Evolutionary conservation across 2,888 invertebrate genomes (phyloP).

Genomic region (Drosophila subsilvestris): DNA sequence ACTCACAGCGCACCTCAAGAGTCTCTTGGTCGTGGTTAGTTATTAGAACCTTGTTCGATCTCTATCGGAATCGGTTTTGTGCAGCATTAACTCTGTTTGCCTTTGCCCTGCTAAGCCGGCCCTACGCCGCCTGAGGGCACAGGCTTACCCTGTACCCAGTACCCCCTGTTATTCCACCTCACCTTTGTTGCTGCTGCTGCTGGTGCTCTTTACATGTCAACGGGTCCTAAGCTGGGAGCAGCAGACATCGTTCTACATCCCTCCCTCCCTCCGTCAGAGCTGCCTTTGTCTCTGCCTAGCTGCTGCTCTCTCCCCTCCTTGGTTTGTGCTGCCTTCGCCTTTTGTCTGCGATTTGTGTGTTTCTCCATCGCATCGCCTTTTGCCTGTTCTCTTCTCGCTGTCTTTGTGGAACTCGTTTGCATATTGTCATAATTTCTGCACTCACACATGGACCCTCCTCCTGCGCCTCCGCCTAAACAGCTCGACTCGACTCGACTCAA

Average conservation of each 20-base stretch:
- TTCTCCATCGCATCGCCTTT: constrained; percentile 48
- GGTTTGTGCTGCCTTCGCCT: constrained; percentile 30
- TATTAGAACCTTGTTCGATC: constrained; percentile 69
- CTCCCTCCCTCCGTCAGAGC: constrained; percentile 8
- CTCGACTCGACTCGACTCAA: constrained; percentile 43
- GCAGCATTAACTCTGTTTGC: constrained; percentile 67
- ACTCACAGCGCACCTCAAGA: constrained; percentile 6
- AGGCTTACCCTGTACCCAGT: constrained; percentile 52
- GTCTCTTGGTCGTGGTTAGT: constrained; percentile 33
- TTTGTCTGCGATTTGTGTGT: constrained; percentile 43
- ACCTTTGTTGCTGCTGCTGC: constrained; percentile 42
- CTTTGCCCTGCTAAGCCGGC: constrained; percentile 58
- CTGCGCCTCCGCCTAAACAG: constrained; percentile 61
- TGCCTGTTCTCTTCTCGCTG: constrained; percentile 46
- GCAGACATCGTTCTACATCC: constrained; percentile 45
- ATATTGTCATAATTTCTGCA: constrained; percentile 80
- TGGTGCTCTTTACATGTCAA: constrained; percentile 71
- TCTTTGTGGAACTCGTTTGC: constrained; percentile 79
- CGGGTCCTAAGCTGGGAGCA: constrained; percentile 63
- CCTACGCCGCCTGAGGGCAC: constrained; percentile 24
- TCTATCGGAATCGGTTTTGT: constrained; percentile 59
- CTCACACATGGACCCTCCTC: constrained; percentile 39
- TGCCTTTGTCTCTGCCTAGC: neutral
- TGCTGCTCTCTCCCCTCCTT: constrained; percentile 31
- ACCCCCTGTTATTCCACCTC: constrained; percentile 38